Evolutionary conservation across 2,797 vertebrate species (phyloP), one percentile per base, ranked within the genome.

Genomic region (Enteromius radiatus): DNA sequence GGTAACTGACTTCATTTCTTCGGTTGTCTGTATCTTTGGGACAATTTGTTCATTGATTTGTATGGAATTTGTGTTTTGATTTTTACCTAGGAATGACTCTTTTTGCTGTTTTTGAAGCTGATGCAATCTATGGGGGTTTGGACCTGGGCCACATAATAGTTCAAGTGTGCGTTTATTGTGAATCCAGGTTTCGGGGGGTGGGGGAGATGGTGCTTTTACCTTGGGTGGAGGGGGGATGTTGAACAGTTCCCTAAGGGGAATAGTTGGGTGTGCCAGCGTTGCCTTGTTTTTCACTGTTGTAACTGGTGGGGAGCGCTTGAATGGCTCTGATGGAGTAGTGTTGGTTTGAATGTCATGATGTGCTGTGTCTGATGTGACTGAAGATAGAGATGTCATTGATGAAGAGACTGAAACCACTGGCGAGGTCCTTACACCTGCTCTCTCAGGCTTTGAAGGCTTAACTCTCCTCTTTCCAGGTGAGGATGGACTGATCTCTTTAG

Each of bases 161-260:
- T 94, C 89, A 86, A 94, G 84, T 70, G 93, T 93, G n/a, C 4
- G 84, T 85, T 85, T 93, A 87, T 92, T 95, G 78, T 95, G 90
- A 59, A 83, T 92, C 93, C 94, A 96, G 26, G 92, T 88, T 81
- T 96, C 96, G 41, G 92, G 96, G 81, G 97, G 97, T 14, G 97
- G 98, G 0, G 96, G 95, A 64, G 94, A 95, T 14, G 98, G 97
- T 3, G 98, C 97, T 15, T 95, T 95, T 41, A 98, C 95, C 83
- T 96, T 97, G 61, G 98, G 98, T 70, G 96, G 96, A 3, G 97
- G 96, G 0, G 98, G 98, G 87, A 98, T 97, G 79, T 95, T 87
- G 76, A 96, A 92, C 28, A 93, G 74, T 88, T 96, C 33, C 73
- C 84, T 90, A 87, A 92, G 47, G 67, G 90, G 83, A 82, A 17